These are phyloP conservation scores for Siphonodentalium dalli DNA, from an alignment of 2,888 invertebrate species.

Conservation along the genomic window DNA sequence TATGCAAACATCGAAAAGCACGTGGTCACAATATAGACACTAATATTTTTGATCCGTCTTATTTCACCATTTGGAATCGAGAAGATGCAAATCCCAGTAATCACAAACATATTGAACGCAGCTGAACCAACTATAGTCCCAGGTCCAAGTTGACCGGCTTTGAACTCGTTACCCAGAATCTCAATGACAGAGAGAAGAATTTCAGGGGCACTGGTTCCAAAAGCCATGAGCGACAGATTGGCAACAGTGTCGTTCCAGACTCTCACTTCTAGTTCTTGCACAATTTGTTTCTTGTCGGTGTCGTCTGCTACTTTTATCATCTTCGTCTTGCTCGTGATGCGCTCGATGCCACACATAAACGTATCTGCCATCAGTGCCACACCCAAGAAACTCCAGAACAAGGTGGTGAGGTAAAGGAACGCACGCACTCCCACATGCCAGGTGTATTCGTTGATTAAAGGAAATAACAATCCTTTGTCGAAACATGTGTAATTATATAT, in stretches of 20 bases:
- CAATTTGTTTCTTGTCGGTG: conserved; percentile 36
- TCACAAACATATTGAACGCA: conserved; percentile 70
- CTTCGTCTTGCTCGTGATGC: conserved; percentile 69
- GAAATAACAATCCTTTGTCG: conserved; percentile 65
- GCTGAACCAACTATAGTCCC: conserved; percentile 71
- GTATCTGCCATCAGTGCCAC: conserved; percentile 72
- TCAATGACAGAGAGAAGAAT: conserved; percentile 69
- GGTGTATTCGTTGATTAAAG: conserved; percentile 66
- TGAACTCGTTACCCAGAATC: conserved; percentile 63
- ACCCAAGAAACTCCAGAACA: conserved; percentile 71
- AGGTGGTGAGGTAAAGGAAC: conserved; percentile 67
- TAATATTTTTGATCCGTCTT: conserved; percentile 65
- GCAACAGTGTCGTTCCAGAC: conserved; percentile 71
- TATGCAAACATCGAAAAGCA: conserved; percentile 69
- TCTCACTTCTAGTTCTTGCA: conserved; percentile 68
- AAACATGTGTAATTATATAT: conserved; percentile 45
- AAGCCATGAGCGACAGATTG: conserved; percentile 70
- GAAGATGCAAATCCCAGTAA: conserved; percentile 69
- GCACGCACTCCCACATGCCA: conserved; percentile 67
- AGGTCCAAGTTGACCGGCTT: conserved; percentile 69
- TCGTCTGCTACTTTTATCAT: conserved; percentile 61
- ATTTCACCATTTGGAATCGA: conserved; percentile 66
- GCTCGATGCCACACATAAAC: conserved; percentile 72
- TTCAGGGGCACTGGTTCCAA: conserved; percentile 70
- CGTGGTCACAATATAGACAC: conserved; percentile 65